Evolutionary conservation across 2,113 vertebrate genomes (phyloP).

Genomic region (Equus przewalskii): DNA sequence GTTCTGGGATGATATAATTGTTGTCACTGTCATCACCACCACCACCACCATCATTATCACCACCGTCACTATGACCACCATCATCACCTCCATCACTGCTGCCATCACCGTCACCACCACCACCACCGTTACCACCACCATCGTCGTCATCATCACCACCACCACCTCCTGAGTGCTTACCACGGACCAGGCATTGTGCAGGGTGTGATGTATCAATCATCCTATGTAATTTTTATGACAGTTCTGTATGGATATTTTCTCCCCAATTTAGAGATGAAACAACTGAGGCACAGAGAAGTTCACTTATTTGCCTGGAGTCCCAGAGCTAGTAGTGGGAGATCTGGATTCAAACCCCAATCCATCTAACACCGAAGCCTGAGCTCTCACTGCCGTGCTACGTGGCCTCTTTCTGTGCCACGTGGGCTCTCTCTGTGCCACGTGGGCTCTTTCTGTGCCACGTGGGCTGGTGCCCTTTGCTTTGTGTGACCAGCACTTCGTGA

Average conservation of each 20-base stretch:
- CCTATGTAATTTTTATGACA: accelerated
- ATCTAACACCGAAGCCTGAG: neutral
- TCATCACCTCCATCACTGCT: accelerated
- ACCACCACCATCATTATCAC: no score
- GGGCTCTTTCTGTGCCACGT: neutral
- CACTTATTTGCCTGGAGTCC: neutral
- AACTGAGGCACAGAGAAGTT: neutral
- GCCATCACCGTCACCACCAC: neutral
- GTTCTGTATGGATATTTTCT: neutral
- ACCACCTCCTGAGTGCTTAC: neutral
- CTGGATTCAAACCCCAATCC: neutral
- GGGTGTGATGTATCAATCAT: neutral
- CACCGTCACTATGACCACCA: no score
- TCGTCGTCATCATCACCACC: accelerated
- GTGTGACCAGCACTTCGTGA: neutral
- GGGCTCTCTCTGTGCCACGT: accelerated
- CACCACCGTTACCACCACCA: no score
- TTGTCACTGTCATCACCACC: accelerated
- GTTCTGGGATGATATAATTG: neutral
- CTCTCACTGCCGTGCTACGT: accelerated
- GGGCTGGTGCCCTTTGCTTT: neutral
- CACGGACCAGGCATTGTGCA: accelerated
- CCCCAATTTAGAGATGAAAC: neutral
- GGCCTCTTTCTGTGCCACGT: neutral
- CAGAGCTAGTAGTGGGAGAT: neutral